Evolutionary conservation across 64 coral and sea anemone species (phyloP), one percentile per base, ranked within the genome.

Genomic region (Pocillopora damicornis): DNA sequence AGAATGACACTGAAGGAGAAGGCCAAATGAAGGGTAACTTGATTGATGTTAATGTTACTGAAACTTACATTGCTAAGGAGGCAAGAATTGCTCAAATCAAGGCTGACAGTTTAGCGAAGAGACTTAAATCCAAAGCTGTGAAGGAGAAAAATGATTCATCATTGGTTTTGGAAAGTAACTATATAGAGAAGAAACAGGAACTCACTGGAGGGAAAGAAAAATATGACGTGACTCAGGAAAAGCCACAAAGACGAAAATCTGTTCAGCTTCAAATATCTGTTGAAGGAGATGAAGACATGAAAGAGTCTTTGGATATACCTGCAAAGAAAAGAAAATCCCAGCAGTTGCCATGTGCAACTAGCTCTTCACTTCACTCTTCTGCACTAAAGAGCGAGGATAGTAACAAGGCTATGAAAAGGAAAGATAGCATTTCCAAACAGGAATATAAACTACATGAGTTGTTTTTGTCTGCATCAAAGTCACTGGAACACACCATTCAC

Each of bases 281-380:
- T 77, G 38, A 56, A 25, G 16, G 42, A 57, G 45, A 18, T 77
- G 5, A n/a, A 57, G 75, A 77, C 20, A 10, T 22, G 4, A 58
- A 15, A 57, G 11, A 2, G 0, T 15, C 26, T n/a, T 15, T 22
- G 9, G 81, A 73, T 20, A 9, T n/a, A 1, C 10, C 37, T 25
- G 5, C 67, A 71, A 85, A 71, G 65, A 85, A 85, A 85, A 71
- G 65, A 20, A 85, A 85, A 58, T 85, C 81, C 23, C 38, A 58
- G 16, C 81, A 85, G 12, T 58, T 85, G 38, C 18, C 37, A 2
- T 84, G 63, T 57, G 18, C 26, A 26, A 20, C 37, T 30, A 12
- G 10, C 26, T 51, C 5, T 23, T 57, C 65, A 6, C 15, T 22
- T 37, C 20, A 23, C 2, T 2, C 10, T 85, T 12, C 14, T 9